phyloP scores from a whole-genome alignment of 2,797 vertebrate genomes.

The Gephyroberyx darwinii region DNA sequence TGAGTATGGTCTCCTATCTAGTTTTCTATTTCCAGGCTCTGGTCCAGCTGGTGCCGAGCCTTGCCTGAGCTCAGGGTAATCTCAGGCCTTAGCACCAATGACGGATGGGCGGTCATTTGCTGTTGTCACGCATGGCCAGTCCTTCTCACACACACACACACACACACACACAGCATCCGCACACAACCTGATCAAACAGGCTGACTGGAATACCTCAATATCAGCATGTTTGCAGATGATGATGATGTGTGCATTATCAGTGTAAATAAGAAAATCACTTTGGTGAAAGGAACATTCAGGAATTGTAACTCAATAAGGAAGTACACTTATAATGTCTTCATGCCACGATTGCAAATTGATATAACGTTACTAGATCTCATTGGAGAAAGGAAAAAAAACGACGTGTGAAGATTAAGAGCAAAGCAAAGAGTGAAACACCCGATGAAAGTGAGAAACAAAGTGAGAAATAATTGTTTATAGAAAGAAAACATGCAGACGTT shows the following conservation, averaged over 20 bases:
- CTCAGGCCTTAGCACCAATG: constrained; percentile 52
- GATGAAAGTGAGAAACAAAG: constrained; percentile 22
- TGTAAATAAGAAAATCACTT: constrained; percentile 16
- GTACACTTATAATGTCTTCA: not conserved
- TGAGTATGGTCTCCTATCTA: constrained; percentile 21
- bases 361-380: constrained; percentile 15
- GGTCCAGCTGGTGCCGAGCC: constrained; percentile 65
- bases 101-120: constrained; percentile 69
- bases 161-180: constrained; percentile 32
- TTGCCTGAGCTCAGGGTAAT: constrained; percentile 62
- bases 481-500: constrained; percentile 30
- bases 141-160: constrained; percentile 32
- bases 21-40: constrained; percentile 47
- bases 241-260: not conserved
- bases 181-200: constrained; percentile 76
- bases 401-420: constrained; percentile 3
- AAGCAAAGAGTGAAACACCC: constrained; percentile 16
- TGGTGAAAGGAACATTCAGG: constrained; percentile 1
- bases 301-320: not conserved
- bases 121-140: constrained; percentile 67
- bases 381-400: not conserved
- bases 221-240: constrained; percentile 37
- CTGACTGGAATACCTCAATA: constrained; percentile 56
- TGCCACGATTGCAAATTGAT: not conserved
- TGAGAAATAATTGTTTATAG: constrained; percentile 19